Evolutionary conservation across 2,888 invertebrate genomes (phyloP).

Genomic region (Trissoscelio sp.): DNA sequence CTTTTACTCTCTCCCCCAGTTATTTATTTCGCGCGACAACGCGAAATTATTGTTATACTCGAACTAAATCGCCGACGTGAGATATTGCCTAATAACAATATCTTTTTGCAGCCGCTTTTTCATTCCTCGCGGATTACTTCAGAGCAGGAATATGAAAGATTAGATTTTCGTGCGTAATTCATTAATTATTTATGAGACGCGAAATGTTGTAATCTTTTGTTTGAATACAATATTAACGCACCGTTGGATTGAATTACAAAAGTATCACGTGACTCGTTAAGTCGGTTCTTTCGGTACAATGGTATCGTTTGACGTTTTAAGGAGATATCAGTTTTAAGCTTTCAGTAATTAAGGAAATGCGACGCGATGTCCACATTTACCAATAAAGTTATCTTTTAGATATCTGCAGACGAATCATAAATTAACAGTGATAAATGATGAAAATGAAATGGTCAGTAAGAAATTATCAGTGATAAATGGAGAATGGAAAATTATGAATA

Average conservation of each 20-base stretch:
- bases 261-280: constrained; percentile 53
- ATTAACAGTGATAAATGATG: no score
- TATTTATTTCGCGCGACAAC: constrained; percentile 47
- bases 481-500: no score
- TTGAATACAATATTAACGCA: constrained; percentile 32
- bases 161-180: constrained; percentile 33
- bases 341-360: constrained; percentile 29
- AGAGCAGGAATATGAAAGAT: constrained; percentile 9
- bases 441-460: no score
- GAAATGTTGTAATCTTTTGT: constrained; percentile 53
- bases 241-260: constrained; percentile 34
- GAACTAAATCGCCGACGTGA: constrained; percentile 41
- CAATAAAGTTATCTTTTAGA: no score
- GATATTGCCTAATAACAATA: constrained; percentile 44
- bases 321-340: constrained; percentile 44
- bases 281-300: constrained; percentile 34
- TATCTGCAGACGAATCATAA: no score
- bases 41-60: constrained; percentile 50
- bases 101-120: constrained; percentile 30
- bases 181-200: constrained; percentile 43
- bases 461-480: no score
- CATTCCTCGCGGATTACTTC: constrained; percentile 6
- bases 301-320: constrained; percentile 43
- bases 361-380: no score
- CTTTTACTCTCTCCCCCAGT: neutral